Base-by-base conservation (phyloP, 2,113 vertebrate species). In the Orthonyx spaldingii region DNA sequence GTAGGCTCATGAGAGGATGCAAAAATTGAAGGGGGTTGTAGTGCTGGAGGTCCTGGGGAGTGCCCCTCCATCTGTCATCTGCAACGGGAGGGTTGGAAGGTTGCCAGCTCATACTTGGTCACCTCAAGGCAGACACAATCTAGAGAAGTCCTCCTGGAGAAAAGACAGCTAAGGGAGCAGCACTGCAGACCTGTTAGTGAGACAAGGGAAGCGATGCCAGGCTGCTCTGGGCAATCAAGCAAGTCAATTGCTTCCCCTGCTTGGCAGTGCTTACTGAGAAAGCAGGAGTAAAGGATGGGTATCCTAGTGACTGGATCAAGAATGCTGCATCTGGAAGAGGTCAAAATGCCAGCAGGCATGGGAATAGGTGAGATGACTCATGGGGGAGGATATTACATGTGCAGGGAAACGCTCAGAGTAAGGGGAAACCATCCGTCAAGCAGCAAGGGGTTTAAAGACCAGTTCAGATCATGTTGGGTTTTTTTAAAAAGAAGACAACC, bases 11-110 rank as follows among this genome's bases (percentile, higher is more conserved):
- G 4, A 69, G 6, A 66, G 17, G 32, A 53, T 41, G 52, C 11
- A 55, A 7, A 61, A 87, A 57, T 24, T 30, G n/a, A 24, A 61
- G 60, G 20, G 7, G 16, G 4, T 5, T 42, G 32, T 55, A 30
- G 32, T 66, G 26, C 69, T 70, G 52, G 69, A 53, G 26, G 52
- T 89, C n/a, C 41, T 56, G 24, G 16, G 44, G 50, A 74, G 59
- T 0, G 0, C 22, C n/a, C 1, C 0, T 72, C 27, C 15, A 22
- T 33, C 59, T 56, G 24, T 47, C 57, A 68, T 35, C 16, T 75
- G n/a, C 41, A 66, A 0, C 0, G 3, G 19, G 20, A 89, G 15
- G 11, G 15, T 6, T 94, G 72, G 55, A 65, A 35, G 1, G 3
- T 23, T 80, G 11, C 41, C 41, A 80, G 47, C 11, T 75, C 3